phyloP scores from a whole-genome alignment of 2,797 vertebrate genomes.

The Enteromius treurensis region DNA sequence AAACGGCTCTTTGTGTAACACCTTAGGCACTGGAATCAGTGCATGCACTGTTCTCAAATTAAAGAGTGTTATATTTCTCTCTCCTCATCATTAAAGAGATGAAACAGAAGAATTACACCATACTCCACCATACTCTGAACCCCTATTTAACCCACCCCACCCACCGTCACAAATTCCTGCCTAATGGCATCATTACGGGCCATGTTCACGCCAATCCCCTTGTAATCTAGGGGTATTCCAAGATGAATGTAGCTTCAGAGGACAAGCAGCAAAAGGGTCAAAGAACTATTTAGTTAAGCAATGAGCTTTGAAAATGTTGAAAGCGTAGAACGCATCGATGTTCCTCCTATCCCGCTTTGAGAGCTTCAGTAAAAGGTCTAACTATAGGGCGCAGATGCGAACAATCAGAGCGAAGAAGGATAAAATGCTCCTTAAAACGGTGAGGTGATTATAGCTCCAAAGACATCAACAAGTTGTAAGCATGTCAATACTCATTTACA shows the following conservation, averaged over 20 bases:
- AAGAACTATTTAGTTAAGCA: slow-evolving; percentile 43
- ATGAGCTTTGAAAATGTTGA: slow-evolving; percentile 43
- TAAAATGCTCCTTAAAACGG: slow-evolving; percentile 1
- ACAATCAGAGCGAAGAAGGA: background rate
- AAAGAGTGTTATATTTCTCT: slow-evolving; percentile 70
- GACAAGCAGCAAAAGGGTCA: slow-evolving; percentile 31
- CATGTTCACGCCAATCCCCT: slow-evolving; percentile 73
- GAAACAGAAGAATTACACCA: slow-evolving; percentile 66
- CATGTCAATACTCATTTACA: slow-evolving; percentile 20
- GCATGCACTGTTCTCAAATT: slow-evolving; percentile 65
- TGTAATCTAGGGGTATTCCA: slow-evolving; percentile 75
- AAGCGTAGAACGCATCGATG: slow-evolving; percentile 16
- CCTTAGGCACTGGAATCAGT: slow-evolving; percentile 59
- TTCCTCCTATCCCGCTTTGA: background rate
- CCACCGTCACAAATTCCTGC: slow-evolving; percentile 76
- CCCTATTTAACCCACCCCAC: slow-evolving; percentile 53
- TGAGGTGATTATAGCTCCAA: slow-evolving; percentile 8
- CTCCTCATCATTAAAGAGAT: slow-evolving; percentile 64
- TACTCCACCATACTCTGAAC: slow-evolving; percentile 62
- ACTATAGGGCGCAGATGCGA: background rate
- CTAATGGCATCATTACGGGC: slow-evolving; percentile 83
- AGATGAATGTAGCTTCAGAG: slow-evolving; percentile 59
- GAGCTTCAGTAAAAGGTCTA: slow-evolving; percentile 15
- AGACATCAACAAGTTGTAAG: background rate
- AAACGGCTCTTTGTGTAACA: slow-evolving; percentile 53